Base-by-base conservation (phyloP, 2,797 vertebrate genomes). In the Pangasius mekongensis region DNA sequence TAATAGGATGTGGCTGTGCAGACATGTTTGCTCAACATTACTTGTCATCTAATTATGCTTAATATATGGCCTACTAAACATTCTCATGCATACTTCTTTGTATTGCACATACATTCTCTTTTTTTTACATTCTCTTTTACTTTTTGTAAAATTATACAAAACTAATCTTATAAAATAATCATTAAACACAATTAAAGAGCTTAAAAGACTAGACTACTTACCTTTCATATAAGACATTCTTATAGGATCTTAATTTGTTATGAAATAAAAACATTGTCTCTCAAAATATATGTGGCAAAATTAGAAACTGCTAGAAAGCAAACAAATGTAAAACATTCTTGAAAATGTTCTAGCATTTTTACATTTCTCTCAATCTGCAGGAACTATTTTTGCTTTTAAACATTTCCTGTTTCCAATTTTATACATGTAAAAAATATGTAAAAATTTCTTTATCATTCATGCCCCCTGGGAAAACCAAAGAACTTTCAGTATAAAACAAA, bases 1-100 rank as follows among this genome's bases (percentile, higher is more conserved):
- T 87, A 86, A 86, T 77, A 60, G 3, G 36, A 89, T 78, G 33
- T 56, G 58, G 84, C 73, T 58, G 49, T 33, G 18, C 85, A 77
- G 27, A 24, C 56, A 86, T 8, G 30, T 73, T 80, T 86, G 54
- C 64, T 81, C 54, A 52, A 33, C 30, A 24, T 67, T 64, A 83
- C 24, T n/a, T 58, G 36, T 24, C 67, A 83, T n/a, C n/a, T 52
- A 84, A 33, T 60, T 77, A 77, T 36, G 64, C n/a, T 3, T n/a
- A 67, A 47, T n/a, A 69, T 36, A 24, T 3, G 4, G n/a, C 9
- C 82, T 84, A 52, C 30, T 54, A 69, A 36, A 69, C 30, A 52
- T 14, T 54, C 43, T 30, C 60, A 33, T 52, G 62, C 47, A 69
- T 54, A 36, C 60, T 18, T 66, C 27, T 62, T 39, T 82, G 7